Evolutionary conservation across 2,888 invertebrate genomes (phyloP), one percentile per base, ranked within the genome.

Genomic region (Eilema caniola): DNA sequence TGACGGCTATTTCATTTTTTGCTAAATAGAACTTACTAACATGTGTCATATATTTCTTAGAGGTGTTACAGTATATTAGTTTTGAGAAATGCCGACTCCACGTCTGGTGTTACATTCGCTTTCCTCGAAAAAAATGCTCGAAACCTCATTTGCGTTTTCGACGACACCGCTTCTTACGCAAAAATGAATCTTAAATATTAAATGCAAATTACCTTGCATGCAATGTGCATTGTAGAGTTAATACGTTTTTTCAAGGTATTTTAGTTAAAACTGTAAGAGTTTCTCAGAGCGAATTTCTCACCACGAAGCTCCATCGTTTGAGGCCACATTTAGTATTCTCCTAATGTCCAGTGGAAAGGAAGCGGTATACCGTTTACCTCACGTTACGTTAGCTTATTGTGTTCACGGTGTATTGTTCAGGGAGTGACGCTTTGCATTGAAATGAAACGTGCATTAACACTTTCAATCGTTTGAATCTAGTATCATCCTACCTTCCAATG

Each of bases 361-460:
- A 92, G 82, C 85, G 83, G 84, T 88, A 84, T 89, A 91, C 90
- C 90, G 90, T 92, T 93, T 92, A 92, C 90, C 88, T 92, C 88
- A 89, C 88, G 88, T 91, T 91, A 90, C 89, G 88, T 88, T 90
- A 81, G 88, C 89, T 89, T 89, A 90, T 92, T 92, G 90, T 92
- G 86, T 90, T 88, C 86, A 83, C 83, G 70, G 83, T 79, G 89
- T 90, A 92, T 93, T 92, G 92, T 93, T 89, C 83, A 80, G 71
- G 75, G 81, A 82, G 86, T 86, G 82, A 86, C 82, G 88, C 80
- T 85, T 84, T 86, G 90, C 89, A 91, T 92, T 90, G 86, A 88
- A 90, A 91, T 87, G 80, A 73, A 75, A 79, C 79, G 78, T 83
- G 78, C 81, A 80, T 83, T 71, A 80, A 76, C 77, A 75, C 74